Percentiles rank a stretch among this genome's conserved stretches.
Conservation (phyloP, 2,113 vertebrate genomes). For the Mugil cephalus region DNA sequence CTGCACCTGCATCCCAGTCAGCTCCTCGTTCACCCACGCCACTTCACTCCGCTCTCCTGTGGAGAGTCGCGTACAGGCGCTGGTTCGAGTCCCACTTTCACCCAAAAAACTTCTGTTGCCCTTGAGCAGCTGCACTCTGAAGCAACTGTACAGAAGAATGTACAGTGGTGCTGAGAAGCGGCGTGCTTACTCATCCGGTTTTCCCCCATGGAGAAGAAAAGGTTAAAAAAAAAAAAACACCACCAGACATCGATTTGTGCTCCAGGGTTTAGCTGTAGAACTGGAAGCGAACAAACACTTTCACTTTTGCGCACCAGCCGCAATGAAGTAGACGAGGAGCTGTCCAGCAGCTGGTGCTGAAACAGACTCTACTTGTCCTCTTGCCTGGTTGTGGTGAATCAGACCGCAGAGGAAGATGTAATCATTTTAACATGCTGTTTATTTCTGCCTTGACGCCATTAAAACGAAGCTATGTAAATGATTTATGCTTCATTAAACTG, state of each 20-base stretch:
- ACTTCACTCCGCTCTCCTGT: too few relatives aligned
- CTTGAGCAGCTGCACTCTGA: neutral
- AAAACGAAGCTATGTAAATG: too few relatives aligned
- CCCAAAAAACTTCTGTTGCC: neutral
- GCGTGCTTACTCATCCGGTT: conserved; percentile 7
- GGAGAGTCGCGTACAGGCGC: too few relatives aligned
- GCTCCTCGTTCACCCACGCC: neutral
- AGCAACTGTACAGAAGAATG: neutral
- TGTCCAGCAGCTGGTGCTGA: conserved; percentile 74
- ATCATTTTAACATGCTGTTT: too few relatives aligned
- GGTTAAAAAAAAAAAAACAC: conserved; percentile 31
- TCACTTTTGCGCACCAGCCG: conserved; percentile 10
- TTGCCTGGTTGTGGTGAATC: neutral
- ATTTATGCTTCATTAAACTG: too few relatives aligned
- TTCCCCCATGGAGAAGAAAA: conserved; percentile 11
- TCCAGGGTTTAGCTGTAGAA: conserved; percentile 16
- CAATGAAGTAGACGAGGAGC: conserved; percentile 53
- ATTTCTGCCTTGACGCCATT: too few relatives aligned
- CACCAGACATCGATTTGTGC: conserved; percentile 33
- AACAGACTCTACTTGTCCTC: conserved; percentile 18
- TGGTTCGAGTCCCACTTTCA: neutral
- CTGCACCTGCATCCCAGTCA: neutral
- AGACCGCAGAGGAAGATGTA: neutral
- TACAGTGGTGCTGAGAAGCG: conserved; percentile 6
- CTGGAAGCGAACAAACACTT: conserved; percentile 28